A percentile compares a stretch with the other conserved stretches of the same genome.
These are phyloP conservation scores for Sarcophilus harrisii DNA, from an alignment of 2,797 vertebrate species.

Conservation along the genomic window DNA sequence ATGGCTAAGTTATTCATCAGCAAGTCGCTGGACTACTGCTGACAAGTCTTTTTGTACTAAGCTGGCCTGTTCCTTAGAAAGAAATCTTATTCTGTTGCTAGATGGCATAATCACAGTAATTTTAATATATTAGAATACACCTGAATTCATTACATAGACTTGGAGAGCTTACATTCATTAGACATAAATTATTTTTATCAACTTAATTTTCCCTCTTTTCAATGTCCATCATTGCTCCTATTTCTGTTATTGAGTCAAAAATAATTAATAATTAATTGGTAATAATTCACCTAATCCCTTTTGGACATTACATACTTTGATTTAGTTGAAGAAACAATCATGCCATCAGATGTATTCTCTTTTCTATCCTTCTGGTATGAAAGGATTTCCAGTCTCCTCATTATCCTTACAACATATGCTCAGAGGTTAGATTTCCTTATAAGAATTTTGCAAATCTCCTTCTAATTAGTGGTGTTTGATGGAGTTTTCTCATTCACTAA, in stretches of 20 bases:
- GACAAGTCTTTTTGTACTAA: not conserved
- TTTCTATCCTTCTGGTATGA: not conserved
- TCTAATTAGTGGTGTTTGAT: conserved; percentile 5
- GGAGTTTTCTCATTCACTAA: not conserved
- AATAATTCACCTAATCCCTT: not conserved
- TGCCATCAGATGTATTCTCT: not conserved
- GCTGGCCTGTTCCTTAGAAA: not conserved
- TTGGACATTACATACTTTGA: not conserved
- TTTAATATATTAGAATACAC: not conserved
- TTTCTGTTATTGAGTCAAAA: not conserved
- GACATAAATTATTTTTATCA: not conserved
- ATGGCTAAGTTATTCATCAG: not conserved
- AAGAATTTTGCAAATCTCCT: not conserved
- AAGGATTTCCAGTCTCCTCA: not conserved
- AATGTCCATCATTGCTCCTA: not conserved
- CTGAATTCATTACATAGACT: not conserved
- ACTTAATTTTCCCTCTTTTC: not conserved
- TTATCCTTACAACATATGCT: not conserved
- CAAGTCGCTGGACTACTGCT: not conserved
- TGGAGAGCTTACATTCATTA: not conserved
- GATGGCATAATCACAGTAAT: not conserved
- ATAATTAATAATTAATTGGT: not conserved
- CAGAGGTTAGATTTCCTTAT: not conserved
- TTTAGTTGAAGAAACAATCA: not conserved
- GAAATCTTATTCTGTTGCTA: not conserved